These are phyloP conservation scores for Lasioglossum villosulum DNA, from an alignment of 2,888 invertebrate species.

Conservation along the genomic window DNA sequence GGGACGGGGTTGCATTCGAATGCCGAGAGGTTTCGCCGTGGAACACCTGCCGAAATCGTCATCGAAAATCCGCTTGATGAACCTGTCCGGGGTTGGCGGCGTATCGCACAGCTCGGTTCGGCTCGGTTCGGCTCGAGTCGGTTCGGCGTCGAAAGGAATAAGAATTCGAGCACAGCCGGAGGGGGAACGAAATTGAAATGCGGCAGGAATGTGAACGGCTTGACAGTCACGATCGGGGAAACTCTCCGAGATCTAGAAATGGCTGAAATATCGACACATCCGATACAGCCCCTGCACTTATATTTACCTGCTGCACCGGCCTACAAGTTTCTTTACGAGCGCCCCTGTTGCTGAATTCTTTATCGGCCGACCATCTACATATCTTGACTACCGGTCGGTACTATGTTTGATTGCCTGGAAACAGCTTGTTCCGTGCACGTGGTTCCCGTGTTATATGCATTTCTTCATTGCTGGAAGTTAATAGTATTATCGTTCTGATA, in stretches of 20 bases:
- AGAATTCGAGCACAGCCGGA: slow-evolving; percentile 53
- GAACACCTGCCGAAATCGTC: slow-evolving; percentile 55
- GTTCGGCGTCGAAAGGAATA: slow-evolving; percentile 51
- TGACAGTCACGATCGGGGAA: slow-evolving; percentile 60
- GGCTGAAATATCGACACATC: slow-evolving; percentile 71
- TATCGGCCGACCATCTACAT: slow-evolving; percentile 62
- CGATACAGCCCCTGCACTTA: slow-evolving; percentile 58
- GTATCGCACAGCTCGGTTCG: neutral
- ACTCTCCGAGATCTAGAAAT: slow-evolving; percentile 59
- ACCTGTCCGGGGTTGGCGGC: neutral
- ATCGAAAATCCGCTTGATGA: slow-evolving; percentile 44
- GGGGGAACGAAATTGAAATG: slow-evolving; percentile 66
- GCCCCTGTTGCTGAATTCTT: slow-evolving; percentile 59
- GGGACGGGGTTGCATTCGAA: slow-evolving; percentile 8
- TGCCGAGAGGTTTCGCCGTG: slow-evolving; percentile 6
- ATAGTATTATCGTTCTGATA: no score
- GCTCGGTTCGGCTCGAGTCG: neutral
- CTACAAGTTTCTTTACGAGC: slow-evolving; percentile 64
- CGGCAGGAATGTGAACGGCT: slow-evolving; percentile 56
- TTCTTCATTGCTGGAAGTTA: neutral
- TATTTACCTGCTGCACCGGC: slow-evolving; percentile 57
- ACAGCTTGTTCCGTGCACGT: slow-evolving; percentile 31
- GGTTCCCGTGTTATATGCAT: neutral
- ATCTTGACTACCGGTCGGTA: slow-evolving; percentile 30
- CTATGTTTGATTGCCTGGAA: slow-evolving; percentile 57